phyloP scores from a whole-genome alignment of 2,797 vertebrate species.

The Sitta carolinensis region DNA sequence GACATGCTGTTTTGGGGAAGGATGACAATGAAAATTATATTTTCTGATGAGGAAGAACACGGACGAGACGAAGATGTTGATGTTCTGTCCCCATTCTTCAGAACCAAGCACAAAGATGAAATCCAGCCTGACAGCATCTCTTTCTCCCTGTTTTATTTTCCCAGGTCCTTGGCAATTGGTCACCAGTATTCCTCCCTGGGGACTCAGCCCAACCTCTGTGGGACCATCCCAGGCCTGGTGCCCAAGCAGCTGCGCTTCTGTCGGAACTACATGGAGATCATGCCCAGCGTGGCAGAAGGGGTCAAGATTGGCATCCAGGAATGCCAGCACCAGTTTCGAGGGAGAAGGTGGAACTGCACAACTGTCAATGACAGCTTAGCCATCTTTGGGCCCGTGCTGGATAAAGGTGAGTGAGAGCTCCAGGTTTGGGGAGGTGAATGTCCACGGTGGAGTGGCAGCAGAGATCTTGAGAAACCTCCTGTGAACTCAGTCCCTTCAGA shows the following conservation, averaged over 20 bases:
- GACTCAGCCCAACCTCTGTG: background rate
- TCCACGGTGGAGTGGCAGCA: background rate
- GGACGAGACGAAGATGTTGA: background rate
- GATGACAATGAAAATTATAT: background rate
- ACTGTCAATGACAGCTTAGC: slow-evolving; percentile 92
- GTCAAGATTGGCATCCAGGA: slow-evolving; percentile 96
- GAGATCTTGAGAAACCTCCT: background rate
- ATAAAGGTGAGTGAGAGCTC: slow-evolving; percentile 84
- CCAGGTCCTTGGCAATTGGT: background rate
- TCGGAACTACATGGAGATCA: slow-evolving; percentile 85
- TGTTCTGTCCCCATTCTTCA: background rate
- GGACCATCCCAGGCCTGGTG: slow-evolving; percentile 90
- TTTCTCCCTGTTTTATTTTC: background rate
- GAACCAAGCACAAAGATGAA: background rate
- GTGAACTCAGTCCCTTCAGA: background rate
- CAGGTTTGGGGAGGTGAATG: accelerated
- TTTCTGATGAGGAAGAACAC: background rate
- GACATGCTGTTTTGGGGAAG: background rate
- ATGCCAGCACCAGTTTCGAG: slow-evolving; percentile 96
- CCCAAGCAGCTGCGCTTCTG: slow-evolving; percentile 98
- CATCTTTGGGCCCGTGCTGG: slow-evolving; percentile 96
- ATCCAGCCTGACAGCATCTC: background rate
- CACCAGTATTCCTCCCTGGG: background rate
- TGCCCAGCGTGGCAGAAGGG: slow-evolving; percentile 96
- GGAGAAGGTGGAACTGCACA: slow-evolving; percentile 97